Evolutionary conservation across 2,888 invertebrate genomes (phyloP).

Genomic region (Perizoma affinitatum): DNA sequence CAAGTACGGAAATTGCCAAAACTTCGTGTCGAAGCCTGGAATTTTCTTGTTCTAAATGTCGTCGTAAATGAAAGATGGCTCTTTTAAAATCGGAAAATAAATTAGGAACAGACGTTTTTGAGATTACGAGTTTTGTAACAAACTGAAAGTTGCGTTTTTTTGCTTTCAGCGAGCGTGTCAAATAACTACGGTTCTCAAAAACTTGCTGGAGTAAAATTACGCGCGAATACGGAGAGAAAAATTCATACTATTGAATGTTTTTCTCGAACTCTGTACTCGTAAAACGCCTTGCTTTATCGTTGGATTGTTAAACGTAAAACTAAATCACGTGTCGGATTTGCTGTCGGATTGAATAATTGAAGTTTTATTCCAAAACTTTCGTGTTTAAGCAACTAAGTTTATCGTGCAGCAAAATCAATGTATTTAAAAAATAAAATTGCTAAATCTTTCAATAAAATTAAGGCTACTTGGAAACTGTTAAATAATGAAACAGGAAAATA

Average conservation of each 20-base stretch:
- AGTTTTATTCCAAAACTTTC: too few relatives aligned
- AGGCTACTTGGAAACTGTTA: too few relatives aligned
- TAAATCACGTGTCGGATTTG: too few relatives aligned
- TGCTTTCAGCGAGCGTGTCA: conserved; percentile 29
- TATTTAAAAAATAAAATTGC: too few relatives aligned
- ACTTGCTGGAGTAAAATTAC: conserved; percentile 28
- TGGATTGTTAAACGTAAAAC: too few relatives aligned
- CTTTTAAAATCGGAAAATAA: conserved; percentile 82
- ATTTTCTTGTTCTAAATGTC: conserved; percentile 82
- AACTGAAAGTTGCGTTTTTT: conserved; percentile 58
- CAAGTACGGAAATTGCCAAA: conserved; percentile 81
- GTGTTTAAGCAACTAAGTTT: too few relatives aligned
- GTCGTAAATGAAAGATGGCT: conserved; percentile 82
- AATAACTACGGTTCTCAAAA: conserved; percentile 17
- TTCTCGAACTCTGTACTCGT: too few relatives aligned
- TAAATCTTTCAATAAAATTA: too few relatives aligned
- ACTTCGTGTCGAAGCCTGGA: conserved; percentile 80
- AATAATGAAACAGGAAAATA: too few relatives aligned
- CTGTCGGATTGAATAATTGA: too few relatives aligned
- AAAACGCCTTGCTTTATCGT: too few relatives aligned
- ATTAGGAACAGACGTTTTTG: conserved; percentile 81
- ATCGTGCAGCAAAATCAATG: too few relatives aligned
- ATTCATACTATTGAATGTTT: not conserved
- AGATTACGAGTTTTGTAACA: conserved; percentile 78
- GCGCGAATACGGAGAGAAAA: conserved; percentile 12